Base-by-base conservation (phyloP, 2,797 vertebrate genomes). In the Mormyrus hasselquistii region DNA sequence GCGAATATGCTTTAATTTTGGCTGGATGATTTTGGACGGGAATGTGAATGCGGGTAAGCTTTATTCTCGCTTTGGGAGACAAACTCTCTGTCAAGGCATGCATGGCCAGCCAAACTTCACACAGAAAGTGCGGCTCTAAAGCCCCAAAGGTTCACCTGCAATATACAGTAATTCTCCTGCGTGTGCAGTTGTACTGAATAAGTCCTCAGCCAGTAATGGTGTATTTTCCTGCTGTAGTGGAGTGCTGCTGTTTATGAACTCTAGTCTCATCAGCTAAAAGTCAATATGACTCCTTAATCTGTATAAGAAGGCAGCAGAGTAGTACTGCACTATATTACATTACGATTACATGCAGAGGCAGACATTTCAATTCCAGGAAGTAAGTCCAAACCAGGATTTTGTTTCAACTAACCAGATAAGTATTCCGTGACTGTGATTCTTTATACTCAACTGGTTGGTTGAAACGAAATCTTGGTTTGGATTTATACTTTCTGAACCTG, bases 1-100 rank as follows among this genome's bases (percentile, higher is more conserved):
- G 57, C 22, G 57, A 59, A 59, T 59, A 22, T 59, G n/a, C n/a
- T 22, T 59, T 59, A 9, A 22, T 59, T 59, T 59, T 59, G n/a
- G n/a, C 57, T 59, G n/a, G n/a, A 3, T 59, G 57, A 22, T 22
- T 22, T 22, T 59, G n/a, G 57, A 22, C 1, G 0, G 57, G 57
- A 59, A 22, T 59, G n/a, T 59, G 57, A 59, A 59, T 59, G n/a
- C 0, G 0, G 57, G 95, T 94, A 94, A 93, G 94, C 95, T 93
- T 96, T 93, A 95, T 95, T 94, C 92, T 92, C 9, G 90, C 86
- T 86, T 55, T 49, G 38, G 8, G 22, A 65, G 59, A 10, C 34
- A 44, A 47, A 6, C 53, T n/a, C 14, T 87, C 85, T 29, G 9
- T 86, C 41, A 38, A 87, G 12, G 1, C 12, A 59, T 86, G 52